These are phyloP conservation scores for Aspidapion aeneum DNA, from an alignment of 2,888 invertebrate species.

Conservation along the genomic window DNA sequence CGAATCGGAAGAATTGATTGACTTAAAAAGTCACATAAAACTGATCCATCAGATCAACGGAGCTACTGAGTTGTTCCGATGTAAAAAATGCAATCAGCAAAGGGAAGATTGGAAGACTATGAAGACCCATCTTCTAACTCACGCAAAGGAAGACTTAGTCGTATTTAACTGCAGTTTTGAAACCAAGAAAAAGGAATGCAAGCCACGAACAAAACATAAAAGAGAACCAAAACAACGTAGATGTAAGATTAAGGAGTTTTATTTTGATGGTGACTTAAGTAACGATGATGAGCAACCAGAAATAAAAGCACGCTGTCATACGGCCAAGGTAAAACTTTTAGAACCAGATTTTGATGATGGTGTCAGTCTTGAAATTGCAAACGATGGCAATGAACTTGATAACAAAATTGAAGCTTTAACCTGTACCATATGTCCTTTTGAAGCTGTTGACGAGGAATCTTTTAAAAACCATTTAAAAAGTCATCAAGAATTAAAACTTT, in stretches of 20 bases:
- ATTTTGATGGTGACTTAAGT: neutral
- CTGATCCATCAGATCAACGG: neutral
- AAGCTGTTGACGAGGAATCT: neutral
- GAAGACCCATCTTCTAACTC: neutral
- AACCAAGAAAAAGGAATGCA: neutral
- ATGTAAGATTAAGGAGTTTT: neutral
- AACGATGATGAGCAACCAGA: too few species aligned
- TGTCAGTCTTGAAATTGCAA: neutral
- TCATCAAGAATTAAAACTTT: neutral
- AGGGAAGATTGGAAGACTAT: neutral
- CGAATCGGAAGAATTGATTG: neutral
- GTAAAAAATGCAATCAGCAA: neutral
- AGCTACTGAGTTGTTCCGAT: neutral
- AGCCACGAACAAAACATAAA: neutral
- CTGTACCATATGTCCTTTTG: neutral
- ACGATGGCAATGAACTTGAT: neutral
- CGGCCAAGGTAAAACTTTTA: too few species aligned
- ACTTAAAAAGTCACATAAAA: neutral
- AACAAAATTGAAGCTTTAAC: neutral
- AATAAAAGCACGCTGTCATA: too few species aligned
- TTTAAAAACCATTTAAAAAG: neutral
- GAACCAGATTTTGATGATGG: neutral
- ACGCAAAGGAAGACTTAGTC: neutral
- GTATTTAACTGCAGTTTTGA: neutral
- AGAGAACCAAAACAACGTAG: neutral